Percentiles rank a stretch among this genome's conserved stretches.
These are phyloP conservation scores for Galaxias olidus DNA, from an alignment of 2,797 vertebrate species.

Conservation along the genomic window DNA sequence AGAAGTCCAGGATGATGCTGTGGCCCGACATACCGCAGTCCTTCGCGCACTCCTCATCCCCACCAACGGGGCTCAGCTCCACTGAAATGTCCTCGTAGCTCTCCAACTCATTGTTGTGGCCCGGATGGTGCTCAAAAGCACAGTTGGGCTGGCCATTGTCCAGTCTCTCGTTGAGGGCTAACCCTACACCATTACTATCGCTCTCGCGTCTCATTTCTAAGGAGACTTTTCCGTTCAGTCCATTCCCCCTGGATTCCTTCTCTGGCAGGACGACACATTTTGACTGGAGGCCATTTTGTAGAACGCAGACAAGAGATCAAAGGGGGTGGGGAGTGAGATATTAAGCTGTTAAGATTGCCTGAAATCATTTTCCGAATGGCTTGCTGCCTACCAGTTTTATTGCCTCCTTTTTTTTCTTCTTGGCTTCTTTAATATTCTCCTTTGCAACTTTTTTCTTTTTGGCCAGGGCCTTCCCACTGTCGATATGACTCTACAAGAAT, in stretches of 20 bases:
- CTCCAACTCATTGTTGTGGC: conserved; percentile 19
- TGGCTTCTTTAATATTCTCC: conserved; percentile 54
- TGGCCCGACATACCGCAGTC: conserved; percentile 57
- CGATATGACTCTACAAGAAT: conserved; percentile 77
- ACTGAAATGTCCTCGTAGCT: conserved; percentile 22
- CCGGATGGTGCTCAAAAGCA: conserved; percentile 54
- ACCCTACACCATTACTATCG: conserved; percentile 13
- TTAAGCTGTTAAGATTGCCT: conserved; percentile 7
- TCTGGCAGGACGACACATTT: conserved; percentile 7
- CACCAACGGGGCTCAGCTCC: conserved; percentile 9
- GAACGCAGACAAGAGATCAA: no score
- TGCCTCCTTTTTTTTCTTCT: conserved; percentile 70
- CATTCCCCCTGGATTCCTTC: conserved; percentile 13
- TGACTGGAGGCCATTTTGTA: not conserved
- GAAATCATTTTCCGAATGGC: conserved; percentile 19
- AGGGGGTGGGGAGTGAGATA: no score
- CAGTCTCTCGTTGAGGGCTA: conserved; percentile 14
- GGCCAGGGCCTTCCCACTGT: conserved; percentile 78
- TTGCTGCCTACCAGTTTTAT: conserved; percentile 59
- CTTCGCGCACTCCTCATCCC: conserved; percentile 26
- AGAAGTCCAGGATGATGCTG: conserved; percentile 85
- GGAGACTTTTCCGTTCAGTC: conserved; percentile 15
- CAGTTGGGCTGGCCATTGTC: conserved; percentile 33
- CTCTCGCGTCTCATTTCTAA: conserved; percentile 7
- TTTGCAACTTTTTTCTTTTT: conserved; percentile 79